phyloP scores from a whole-genome alignment of 2,888 invertebrate genomes.

The Diarsia mendica region DNA sequence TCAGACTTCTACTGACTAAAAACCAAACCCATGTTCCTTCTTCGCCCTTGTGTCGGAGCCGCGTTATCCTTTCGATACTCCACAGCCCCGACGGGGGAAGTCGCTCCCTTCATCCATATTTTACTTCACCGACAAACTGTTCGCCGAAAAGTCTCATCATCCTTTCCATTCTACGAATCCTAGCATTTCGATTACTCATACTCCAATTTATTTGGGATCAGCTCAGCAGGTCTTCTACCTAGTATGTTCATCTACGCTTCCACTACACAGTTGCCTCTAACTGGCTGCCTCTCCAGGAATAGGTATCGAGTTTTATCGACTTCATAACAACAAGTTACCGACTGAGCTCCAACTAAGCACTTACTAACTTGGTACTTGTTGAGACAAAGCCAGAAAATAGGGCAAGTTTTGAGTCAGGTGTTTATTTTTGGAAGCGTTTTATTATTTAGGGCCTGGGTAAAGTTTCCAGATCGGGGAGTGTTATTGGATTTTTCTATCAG shows the following conservation, averaged over 20 bases:
- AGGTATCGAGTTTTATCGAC: slow-evolving; percentile 49
- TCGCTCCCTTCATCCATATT: neutral
- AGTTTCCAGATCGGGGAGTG: neutral
- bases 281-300: slow-evolving; percentile 2
- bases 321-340: slow-evolving; percentile 52
- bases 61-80: no score
- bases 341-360: slow-evolving; percentile 34
- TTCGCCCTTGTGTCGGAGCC: no score
- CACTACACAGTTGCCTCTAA: neutral
- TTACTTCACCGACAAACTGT: neutral
- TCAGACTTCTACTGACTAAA: no score
- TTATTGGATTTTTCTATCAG: no score
- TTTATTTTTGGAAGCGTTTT: neutral
- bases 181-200: neutral
- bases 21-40: no score
- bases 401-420: neutral
- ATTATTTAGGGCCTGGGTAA: neutral
- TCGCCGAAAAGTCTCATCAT: neutral
- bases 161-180: neutral
- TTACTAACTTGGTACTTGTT: slow-evolving; percentile 22
- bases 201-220: neutral
- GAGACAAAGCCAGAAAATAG: neutral
- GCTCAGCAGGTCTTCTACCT: neutral
- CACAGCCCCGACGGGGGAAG: no score
- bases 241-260: slow-evolving; percentile 16